Conservation (phyloP, 37 sponge, comb jelly and placozoan genomes). For the Aplysina aerophoba region DNA sequence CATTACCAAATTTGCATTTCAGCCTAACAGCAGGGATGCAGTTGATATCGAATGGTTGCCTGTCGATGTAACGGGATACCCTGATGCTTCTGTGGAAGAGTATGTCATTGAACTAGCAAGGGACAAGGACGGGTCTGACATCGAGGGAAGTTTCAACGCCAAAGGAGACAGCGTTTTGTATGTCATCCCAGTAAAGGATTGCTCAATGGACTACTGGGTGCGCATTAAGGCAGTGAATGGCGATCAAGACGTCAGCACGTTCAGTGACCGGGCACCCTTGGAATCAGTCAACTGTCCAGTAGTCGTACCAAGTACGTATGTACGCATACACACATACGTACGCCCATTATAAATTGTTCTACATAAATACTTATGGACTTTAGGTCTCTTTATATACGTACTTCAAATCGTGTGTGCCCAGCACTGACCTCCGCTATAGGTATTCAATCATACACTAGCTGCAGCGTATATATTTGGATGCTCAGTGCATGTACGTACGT, state of each 20-base stretch:
- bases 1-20: neutral
- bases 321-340: too few species aligned
- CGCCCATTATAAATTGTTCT: too few species aligned
- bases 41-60: neutral
- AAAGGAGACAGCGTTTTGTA: neutral
- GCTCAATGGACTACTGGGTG: neutral
- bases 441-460: too few species aligned
- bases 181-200: neutral
- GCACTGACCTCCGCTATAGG: too few species aligned
- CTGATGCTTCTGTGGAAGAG: neutral
- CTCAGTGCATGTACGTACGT: too few species aligned
- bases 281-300: too few species aligned
- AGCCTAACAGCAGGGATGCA: neutral
- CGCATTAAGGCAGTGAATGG: constrained; percentile 6
- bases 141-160: neutral
- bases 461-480: too few species aligned
- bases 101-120: neutral
- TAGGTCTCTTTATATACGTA: too few species aligned
- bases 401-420: too few species aligned
- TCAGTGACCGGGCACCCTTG: neutral
- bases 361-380: too few species aligned
- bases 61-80: neutral
- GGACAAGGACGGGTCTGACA: neutral
- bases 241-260: neutral
- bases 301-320: too few species aligned